Evolutionary conservation across 1,140 invertebrate genomes (phyloP), one percentile per base, ranked within the genome.

Genomic region (Pseudomyrmex dendroicus): DNA sequence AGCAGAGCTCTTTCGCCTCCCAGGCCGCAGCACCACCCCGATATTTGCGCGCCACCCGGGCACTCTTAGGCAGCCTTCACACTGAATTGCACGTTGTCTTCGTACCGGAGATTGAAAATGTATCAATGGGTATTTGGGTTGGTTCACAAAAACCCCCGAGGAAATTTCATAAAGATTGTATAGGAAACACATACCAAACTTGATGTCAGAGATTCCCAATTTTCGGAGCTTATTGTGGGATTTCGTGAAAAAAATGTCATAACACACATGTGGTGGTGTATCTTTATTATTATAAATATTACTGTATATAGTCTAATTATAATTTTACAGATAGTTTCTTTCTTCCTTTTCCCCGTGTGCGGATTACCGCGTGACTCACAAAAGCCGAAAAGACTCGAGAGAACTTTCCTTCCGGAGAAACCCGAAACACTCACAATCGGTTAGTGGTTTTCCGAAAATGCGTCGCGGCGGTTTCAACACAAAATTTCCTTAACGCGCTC

Each of bases 1-100:
- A 68, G 78, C 48, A 61, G 78, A 17, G 78, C 78, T 72, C 86
- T 88, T 90, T 88, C 63, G 82, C 86, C 89, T 84, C 86, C 88
- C 87, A 88, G 86, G 89, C 89, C 85, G 84, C 86, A 88, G 90
- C 86, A 89, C 88, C 86, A 88, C 84, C 88, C 74, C 86, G 67
- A 84, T 88, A 85, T 84, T 83, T 73, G 56, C 54, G 54, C 76
- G 68, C 59, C 67, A 72, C 82, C 70, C 74, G 35, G 35, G 35
- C 35, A 35, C 66, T 44, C 59, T 73, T 70, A 78, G 22, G 64
- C 17, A 56, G 22, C n/a, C 22, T 56, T 70, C 76, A 78, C 54
- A 70, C 64, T 44, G 76, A 59, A 70, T 59, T 12, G n/a, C 20
- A 46, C 17, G 63, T 67, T 22, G 25, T 12, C 5, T 13, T 78